Evolutionary conservation across 1,140 invertebrate genomes (phyloP).

Genomic region (Condylostylus longicornis): DNA sequence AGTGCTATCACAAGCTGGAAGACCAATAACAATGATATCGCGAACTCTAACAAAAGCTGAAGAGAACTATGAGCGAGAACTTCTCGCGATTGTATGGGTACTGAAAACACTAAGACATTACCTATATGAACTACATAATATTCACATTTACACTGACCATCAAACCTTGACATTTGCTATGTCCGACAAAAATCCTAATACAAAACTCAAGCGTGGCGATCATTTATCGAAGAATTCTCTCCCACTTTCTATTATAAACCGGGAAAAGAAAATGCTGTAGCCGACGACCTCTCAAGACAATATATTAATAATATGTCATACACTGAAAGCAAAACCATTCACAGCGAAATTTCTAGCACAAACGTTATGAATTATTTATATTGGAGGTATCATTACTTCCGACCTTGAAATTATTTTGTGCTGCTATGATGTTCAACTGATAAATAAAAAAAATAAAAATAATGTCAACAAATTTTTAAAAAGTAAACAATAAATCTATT

Average conservation of each 20-base stretch:
- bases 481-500: no score
- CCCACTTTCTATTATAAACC: slow-evolving; percentile 30
- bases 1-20: slow-evolving; percentile 18
- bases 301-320: neutral
- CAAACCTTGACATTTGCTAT: slow-evolving; percentile 32
- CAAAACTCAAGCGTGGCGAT: slow-evolving; percentile 34
- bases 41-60: slow-evolving; percentile 29
- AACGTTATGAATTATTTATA: no score
- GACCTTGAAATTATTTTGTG: no score
- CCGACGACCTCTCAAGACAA: slow-evolving; percentile 16
- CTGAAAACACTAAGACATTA: slow-evolving; percentile 34
- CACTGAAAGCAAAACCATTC: neutral
- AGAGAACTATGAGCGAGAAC: slow-evolving; percentile 34
- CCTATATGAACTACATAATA: slow-evolving; percentile 29
- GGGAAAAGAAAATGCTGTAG: slow-evolving; percentile 27
- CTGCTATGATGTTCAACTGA: no score
- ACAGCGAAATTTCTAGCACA: no score
- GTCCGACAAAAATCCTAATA: slow-evolving; percentile 31
- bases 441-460: no score
- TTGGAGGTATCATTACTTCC: no score
- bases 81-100: slow-evolving; percentile 36
- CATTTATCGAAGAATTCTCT: slow-evolving; percentile 31
- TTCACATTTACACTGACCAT: slow-evolving; percentile 37
- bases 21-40: slow-evolving; percentile 5
- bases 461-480: no score